These are phyloP conservation scores for Sternarchorhynchus goeldii DNA, from an alignment of 2,797 vertebrate genomes.

Conservation along the genomic window DNA sequence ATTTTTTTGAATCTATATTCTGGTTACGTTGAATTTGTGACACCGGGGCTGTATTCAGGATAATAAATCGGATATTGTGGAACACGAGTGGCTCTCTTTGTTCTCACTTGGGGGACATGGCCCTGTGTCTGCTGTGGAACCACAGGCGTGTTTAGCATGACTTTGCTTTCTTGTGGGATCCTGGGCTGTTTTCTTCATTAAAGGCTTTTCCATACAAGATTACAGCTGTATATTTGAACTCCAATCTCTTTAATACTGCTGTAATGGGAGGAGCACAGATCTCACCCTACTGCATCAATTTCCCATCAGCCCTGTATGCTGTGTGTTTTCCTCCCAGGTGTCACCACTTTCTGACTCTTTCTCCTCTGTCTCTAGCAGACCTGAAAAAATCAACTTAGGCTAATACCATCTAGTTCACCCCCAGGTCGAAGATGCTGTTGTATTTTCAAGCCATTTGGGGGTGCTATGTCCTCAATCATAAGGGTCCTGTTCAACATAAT, in stretches of 20 bases:
- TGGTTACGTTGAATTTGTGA: slow-evolving; percentile 55
- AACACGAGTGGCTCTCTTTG: slow-evolving; percentile 32
- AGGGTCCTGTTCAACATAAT: background rate
- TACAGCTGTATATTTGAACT: too few relatives aligned
- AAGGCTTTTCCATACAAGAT: too few relatives aligned
- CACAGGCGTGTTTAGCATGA: too few relatives aligned
- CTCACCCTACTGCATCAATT: too few relatives aligned
- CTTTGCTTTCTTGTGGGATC: too few relatives aligned
- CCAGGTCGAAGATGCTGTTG: too few relatives aligned
- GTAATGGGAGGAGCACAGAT: too few relatives aligned
- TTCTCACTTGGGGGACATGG: background rate
- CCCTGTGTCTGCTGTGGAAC: too few relatives aligned
- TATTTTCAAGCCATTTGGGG: background rate
- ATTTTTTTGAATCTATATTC: slow-evolving; percentile 41
- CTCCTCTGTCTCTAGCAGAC: background rate
- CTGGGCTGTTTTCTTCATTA: too few relatives aligned
- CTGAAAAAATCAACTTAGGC: background rate
- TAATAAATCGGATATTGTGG: slow-evolving; percentile 58
- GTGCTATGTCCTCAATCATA: background rate
- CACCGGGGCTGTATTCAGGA: slow-evolving; percentile 55
- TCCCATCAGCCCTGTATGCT: too few relatives aligned
- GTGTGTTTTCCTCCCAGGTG: too few relatives aligned
- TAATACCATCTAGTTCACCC: background rate
- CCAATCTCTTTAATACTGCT: too few relatives aligned
- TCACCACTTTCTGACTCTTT: background rate